Evolutionary conservation across 2,113 vertebrate genomes (phyloP).

Genomic region (Lagopus leucura): DNA sequence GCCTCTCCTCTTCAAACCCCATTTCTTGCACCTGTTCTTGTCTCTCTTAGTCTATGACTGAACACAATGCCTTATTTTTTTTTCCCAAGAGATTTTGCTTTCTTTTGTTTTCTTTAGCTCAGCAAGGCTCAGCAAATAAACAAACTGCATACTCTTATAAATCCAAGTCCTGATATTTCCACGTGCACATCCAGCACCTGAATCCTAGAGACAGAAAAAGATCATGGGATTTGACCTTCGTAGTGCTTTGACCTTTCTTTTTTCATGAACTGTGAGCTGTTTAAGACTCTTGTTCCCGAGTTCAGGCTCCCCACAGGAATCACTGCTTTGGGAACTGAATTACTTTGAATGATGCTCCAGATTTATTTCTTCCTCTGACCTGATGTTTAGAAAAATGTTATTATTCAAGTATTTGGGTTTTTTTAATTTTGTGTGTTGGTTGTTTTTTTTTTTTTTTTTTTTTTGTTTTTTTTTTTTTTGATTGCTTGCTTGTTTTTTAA

Average conservation of each 20-base stretch:
- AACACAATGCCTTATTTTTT: not conserved
- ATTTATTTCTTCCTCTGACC: not conserved
- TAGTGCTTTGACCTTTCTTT: not conserved
- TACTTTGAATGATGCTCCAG: not conserved
- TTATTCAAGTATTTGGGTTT: not conserved
- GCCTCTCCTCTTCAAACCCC: fast-evolving
- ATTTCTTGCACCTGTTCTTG: not conserved
- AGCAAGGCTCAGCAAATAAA: not conserved
- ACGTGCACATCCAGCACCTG: not conserved
- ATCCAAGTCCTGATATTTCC: not conserved
- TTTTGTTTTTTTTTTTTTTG: not conserved
- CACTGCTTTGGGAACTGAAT: not conserved
- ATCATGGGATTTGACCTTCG: not conserved
- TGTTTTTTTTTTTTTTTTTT: too few species aligned
- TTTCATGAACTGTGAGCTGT: not conserved
- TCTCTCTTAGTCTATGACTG: not conserved
- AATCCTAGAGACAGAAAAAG: not conserved
- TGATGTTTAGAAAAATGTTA: not conserved
- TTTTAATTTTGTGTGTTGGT: too few species aligned
- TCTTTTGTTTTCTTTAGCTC: not conserved
- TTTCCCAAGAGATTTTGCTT: not conserved
- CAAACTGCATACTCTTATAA: not conserved
- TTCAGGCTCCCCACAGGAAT: not conserved
- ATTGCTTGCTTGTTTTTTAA: not conserved
- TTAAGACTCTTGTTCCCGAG: not conserved